Percentiles rank a stretch among this genome's conserved stretches.
phyloP scores from a whole-genome alignment of 2,888 invertebrate species.

The Mantis religiosa region DNA sequence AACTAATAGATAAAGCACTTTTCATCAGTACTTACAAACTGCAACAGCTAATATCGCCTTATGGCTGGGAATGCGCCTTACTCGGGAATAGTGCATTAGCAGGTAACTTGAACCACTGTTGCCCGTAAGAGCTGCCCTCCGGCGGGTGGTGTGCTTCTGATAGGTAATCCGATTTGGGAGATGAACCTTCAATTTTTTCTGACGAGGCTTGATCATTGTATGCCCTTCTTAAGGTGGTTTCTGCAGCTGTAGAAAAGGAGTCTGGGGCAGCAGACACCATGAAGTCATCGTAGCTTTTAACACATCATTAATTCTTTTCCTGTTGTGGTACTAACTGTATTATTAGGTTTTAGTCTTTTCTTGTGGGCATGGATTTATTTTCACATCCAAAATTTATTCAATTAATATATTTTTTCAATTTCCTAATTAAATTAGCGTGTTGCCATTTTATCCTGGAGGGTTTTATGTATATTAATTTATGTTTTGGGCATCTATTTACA shows the following conservation, averaged over 20 bases:
- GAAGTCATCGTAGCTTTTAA: background rate
- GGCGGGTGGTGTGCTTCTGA: background rate
- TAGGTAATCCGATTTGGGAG: constrained; percentile 10
- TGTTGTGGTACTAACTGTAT: too few species aligned
- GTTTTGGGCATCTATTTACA: too few species aligned
- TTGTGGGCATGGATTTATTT: too few species aligned
- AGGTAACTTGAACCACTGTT: background rate
- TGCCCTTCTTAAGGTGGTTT: background rate
- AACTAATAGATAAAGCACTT: background rate
- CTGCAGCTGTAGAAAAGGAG: background rate
- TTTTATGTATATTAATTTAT: too few species aligned
- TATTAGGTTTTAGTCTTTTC: too few species aligned
- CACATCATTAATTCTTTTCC: too few species aligned
- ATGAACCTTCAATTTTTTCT: constrained; percentile 12
- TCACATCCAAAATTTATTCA: too few species aligned
- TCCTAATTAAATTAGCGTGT: too few species aligned
- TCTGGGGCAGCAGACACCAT: background rate
- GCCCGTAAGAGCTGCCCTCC: background rate
- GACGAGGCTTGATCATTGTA: background rate
- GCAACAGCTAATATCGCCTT: too few species aligned
- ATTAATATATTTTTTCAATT: too few species aligned
- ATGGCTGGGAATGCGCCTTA: background rate
- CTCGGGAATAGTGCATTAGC: background rate
- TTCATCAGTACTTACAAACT: too few species aligned
- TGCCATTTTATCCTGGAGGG: too few species aligned